These are phyloP conservation scores for Sparus aurata DNA, from an alignment of 2,797 vertebrate species.

Conservation along the genomic window DNA sequence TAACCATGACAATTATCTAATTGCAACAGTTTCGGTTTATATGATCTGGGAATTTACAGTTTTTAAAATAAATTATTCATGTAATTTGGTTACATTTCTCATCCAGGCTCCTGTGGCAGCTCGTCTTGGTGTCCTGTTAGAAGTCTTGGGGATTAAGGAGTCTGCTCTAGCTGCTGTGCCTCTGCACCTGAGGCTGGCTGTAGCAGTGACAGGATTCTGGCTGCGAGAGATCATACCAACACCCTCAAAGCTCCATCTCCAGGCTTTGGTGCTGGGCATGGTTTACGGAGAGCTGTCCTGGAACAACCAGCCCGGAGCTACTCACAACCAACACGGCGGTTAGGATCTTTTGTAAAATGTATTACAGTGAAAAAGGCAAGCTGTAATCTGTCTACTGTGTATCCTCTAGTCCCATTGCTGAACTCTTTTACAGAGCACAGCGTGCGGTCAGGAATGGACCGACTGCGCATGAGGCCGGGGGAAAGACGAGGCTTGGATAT, in stretches of 20 bases:
- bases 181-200: slow-evolving; percentile 83
- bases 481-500: slow-evolving; percentile 83
- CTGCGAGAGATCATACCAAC: slow-evolving; percentile 78
- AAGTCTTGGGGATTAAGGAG: slow-evolving; percentile 86
- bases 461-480: slow-evolving; percentile 67
- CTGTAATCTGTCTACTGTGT: neutral
- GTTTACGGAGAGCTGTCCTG: slow-evolving; percentile 88
- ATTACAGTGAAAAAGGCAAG: neutral
- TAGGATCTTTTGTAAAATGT: slow-evolving; percentile 8
- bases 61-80: neutral
- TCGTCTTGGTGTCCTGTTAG: slow-evolving; percentile 85
- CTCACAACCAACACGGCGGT: slow-evolving; percentile 43
- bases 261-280: slow-evolving; percentile 90
- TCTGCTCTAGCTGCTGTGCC: slow-evolving; percentile 81
- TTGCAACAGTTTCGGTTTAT: neutral
- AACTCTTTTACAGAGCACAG: slow-evolving; percentile 66
- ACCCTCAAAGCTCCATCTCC: slow-evolving; percentile 83
- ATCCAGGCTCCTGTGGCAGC: slow-evolving; percentile 77
- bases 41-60: neutral
- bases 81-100: neutral
- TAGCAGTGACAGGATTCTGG: slow-evolving; percentile 92
- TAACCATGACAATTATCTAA: slow-evolving; percentile 63
- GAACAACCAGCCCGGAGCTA: slow-evolving; percentile 57
- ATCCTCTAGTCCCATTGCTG: slow-evolving; percentile 59
- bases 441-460: slow-evolving; percentile 65